Conservation (phyloP, 2,797 vertebrate species). For the Eulemur mongoz region DNA sequence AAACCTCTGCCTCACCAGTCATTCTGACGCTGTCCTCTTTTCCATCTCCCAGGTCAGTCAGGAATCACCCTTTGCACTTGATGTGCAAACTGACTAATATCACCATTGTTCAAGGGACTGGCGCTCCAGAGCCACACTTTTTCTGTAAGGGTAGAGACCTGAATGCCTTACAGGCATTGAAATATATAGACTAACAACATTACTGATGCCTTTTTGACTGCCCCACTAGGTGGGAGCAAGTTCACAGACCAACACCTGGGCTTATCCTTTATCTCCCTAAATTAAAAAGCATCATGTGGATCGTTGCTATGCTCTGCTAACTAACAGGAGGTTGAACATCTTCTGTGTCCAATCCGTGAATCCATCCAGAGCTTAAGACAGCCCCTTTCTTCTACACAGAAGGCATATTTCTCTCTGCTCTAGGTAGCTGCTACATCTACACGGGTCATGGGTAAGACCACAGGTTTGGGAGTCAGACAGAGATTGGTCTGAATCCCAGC, state of each 20-base stretch:
- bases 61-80: constrained; percentile 52
- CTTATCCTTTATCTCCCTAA: background rate
- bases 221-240: background rate
- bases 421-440: background rate
- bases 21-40: constrained; percentile 68
- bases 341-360: background rate
- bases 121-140: background rate
- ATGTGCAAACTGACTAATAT: constrained; percentile 71
- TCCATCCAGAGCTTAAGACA: background rate
- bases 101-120: background rate
- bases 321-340: background rate
- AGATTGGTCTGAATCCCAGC: background rate
- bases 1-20: constrained; percentile 74
- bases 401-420: background rate
- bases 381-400: background rate
- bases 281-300: background rate
- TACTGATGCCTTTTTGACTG: background rate
- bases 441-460: background rate
- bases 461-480: background rate
- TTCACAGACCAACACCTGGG: background rate
- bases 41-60: constrained; percentile 64
- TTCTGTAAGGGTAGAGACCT: background rate
- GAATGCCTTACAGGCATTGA: background rate
- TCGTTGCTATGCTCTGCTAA: background rate
- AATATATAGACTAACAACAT: background rate